Base-by-base conservation (phyloP, 2,888 invertebrate species). In the Lordiphosa andalusiaca region DNA sequence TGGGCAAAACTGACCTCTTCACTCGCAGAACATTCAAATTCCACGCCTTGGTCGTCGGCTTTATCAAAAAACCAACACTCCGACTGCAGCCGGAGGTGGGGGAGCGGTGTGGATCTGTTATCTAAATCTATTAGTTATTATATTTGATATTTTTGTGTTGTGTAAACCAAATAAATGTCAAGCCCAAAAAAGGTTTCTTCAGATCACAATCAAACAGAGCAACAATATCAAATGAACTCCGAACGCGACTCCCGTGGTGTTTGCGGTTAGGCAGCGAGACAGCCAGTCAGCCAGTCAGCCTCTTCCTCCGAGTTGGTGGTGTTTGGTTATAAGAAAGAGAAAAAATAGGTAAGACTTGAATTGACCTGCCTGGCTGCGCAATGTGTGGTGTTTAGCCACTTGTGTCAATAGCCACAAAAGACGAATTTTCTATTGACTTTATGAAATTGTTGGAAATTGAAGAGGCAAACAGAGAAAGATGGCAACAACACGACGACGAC, bases 401-500 rank as follows among this genome's bases (percentile, higher is more conserved):
- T 78, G 77, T 72, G 68, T 72, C 81, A 73, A 80, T 58, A 72
- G 25, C 13, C 10, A 56, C 39, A 68, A 54, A 55, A 58, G 51
- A 69, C 63, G 62, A 59, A 66, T 68, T 71, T 67, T 77, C 64
- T 74, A 68, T 80, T 76, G 76, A 57, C 73, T 73, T 76, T 80
- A 66, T 58, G 53, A 59, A 57, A 30, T 30, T 58, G 42, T 52
- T 40, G 37, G n/a, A 38, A 76, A 54, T 60, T 66, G 64, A 67
- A 50, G 57, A 63, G 52, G 39, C 52, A 48, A 52, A 67, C 48
- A 53, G 53, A 52, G 12, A 53, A 6, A n/a, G 6, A 46, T 23
- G 48, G 38, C 39, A 44, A 49, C 30, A 30, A 60, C 33, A 62
- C 33, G 54, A 47, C 23, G 25, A 35, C 36, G 39, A 51, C 50